These are phyloP conservation scores for Elmis aenea DNA, from an alignment of 2,888 invertebrate genomes.

Conservation along the genomic window DNA sequence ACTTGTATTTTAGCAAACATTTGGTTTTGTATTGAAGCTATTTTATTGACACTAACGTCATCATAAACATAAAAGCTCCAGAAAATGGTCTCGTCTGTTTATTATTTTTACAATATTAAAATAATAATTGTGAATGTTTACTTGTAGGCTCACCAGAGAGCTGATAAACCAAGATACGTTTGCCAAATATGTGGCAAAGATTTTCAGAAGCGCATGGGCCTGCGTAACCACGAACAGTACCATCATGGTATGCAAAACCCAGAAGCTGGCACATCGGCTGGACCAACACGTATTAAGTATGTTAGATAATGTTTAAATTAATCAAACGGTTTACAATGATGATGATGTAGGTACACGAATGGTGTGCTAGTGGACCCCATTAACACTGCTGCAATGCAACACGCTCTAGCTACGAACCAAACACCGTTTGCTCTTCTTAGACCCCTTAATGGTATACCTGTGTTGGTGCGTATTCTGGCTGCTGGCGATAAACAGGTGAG, in stretches of 20 bases:
- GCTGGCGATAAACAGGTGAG: constrained; percentile 48
- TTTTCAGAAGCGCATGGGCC: constrained; percentile 50
- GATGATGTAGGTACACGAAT: constrained; percentile 45
- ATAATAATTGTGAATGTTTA: no score
- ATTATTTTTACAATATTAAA: no score
- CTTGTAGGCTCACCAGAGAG: constrained; percentile 52
- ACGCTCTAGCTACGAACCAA: constrained; percentile 58
- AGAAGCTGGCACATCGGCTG: constrained; percentile 20
- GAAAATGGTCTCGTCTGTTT: no score
- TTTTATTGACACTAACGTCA: no score
- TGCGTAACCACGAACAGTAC: constrained; percentile 55
- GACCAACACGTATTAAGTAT: constrained; percentile 7
- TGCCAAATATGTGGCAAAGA: constrained; percentile 53
- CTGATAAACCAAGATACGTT: constrained; percentile 50
- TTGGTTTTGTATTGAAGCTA: no score
- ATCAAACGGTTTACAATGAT: no score
- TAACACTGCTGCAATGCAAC: constrained; percentile 65
- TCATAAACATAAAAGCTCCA: no score
- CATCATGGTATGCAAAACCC: constrained; percentile 50
- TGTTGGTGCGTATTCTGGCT: constrained; percentile 63
- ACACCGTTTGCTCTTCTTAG: constrained; percentile 68
- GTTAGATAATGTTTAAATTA: no score
- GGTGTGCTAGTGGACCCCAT: constrained; percentile 67
- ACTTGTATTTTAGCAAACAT: no score
- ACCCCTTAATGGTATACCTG: constrained; percentile 61